Base-by-base conservation (phyloP, 2,797 vertebrate genomes). In the Onychomys arenicola region DNA sequence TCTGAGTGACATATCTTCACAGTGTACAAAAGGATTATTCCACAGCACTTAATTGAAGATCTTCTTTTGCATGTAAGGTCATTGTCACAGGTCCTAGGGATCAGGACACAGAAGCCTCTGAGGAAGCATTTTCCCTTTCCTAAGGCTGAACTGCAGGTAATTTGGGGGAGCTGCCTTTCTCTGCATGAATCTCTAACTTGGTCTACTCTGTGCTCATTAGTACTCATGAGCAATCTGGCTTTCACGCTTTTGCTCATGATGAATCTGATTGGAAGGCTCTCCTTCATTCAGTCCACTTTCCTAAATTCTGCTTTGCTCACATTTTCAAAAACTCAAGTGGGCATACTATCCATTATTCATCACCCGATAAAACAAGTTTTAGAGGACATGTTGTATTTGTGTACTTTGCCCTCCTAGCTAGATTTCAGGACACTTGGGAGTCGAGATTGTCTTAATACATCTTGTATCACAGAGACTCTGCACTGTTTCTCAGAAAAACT, bases 21-120 rank as follows among this genome's bases (percentile, higher is more conserved):
- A 23, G 69, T 37, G 21, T 73, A 73, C 21, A 73, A 73, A 73
- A 73, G 21, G n/a, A 73, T 23, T 73, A 40, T 40, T 12, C 14
- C 10, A 40, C 11, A 73, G 71, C 21, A 75, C 46, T 46, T 34
- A 77, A 63, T 25, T 94, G 67, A 96, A 55, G 67, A 86, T 52
- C 77, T 80, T 46, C 32, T 57, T 95, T 94, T 73, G 37, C 14
- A 40, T 29, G 14, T 80, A 34, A 91, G 71, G 49, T n/a, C 49
- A 46, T 61, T 91, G 85, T 92, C 27, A 96, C 7, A 77, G 83
- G 7, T 91, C 89, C 75, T 46, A 86, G n/a, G 46, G 8, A 77
- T 93, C 73, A 89, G 32, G 27, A 69, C 32, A 40, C 27, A 46
- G 85, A 11, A 49, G 27, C 3, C 90, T 76, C 75, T 37, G 6